These are phyloP conservation scores for Diprion similis DNA, from an alignment of 1,140 invertebrate genomes.

Conservation along the genomic window DNA sequence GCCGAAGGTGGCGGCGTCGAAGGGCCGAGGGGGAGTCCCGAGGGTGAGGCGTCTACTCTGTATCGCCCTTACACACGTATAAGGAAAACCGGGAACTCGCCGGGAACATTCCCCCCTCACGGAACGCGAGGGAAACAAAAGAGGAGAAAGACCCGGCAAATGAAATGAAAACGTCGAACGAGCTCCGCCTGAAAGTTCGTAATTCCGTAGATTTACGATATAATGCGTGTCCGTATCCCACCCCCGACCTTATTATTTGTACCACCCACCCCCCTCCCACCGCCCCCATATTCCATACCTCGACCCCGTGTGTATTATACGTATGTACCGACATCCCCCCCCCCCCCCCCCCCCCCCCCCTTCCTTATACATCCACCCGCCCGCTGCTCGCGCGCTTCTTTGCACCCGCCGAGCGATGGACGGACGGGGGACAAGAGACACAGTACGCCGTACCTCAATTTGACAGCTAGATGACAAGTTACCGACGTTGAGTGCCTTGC, in stretches of 20 bases:
- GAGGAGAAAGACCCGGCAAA: slow-evolving; percentile 13
- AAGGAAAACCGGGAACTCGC: too few relatives aligned
- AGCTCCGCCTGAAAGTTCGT: slow-evolving; percentile 12
- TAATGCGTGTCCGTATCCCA: slow-evolving; percentile 4
- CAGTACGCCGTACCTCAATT: not conserved
- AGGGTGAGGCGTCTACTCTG: too few relatives aligned
- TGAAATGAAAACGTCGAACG: slow-evolving; percentile 18
- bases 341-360: not conserved
- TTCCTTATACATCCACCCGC: not conserved
- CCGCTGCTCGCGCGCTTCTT: not conserved
- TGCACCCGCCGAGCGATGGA: not conserved
- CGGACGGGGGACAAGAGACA: too few relatives aligned
- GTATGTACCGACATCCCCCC: not conserved
- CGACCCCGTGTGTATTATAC: too few relatives aligned
- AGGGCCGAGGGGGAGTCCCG: not conserved
- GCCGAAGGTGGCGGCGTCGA: not conserved
- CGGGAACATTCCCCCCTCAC: not conserved
- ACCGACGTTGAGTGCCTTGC: not conserved
- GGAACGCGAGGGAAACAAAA: slow-evolving; percentile 5
- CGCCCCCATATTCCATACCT: not conserved
- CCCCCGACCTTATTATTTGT: not conserved
- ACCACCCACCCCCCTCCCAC: not conserved
- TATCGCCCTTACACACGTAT: too few relatives aligned
- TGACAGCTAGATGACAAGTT: not conserved
- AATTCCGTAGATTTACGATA: slow-evolving; percentile 16